Percentiles rank a stretch among this genome's conserved stretches.
Conservation (phyloP, 2,888 invertebrate species). For the Dendrolimus pini region DNA sequence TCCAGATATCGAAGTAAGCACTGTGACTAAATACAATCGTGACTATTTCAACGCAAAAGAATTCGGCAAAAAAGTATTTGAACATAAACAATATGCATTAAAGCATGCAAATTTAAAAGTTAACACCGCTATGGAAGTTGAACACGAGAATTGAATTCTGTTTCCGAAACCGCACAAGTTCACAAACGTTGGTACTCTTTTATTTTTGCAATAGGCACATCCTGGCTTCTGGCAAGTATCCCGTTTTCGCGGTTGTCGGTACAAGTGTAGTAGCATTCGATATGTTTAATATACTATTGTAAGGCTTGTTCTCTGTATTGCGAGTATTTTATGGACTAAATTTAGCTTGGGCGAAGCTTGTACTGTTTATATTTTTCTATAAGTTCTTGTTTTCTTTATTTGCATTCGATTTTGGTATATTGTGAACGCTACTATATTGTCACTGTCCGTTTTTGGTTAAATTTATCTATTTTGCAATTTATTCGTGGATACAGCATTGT, state of each 20-base stretch:
- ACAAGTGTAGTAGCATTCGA: not conserved
- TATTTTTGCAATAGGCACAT: not conserved
- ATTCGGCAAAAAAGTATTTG: not conserved
- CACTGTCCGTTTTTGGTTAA: too few species aligned
- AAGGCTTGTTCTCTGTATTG: too few species aligned
- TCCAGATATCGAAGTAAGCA: too few species aligned
- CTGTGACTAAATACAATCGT: not conserved
- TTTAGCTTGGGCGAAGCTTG: too few species aligned
- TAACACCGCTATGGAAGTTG: not conserved
- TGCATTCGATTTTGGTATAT: too few species aligned
- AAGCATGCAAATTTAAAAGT: not conserved
- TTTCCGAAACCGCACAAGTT: not conserved
- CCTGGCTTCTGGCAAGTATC: not conserved
- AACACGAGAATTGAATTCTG: not conserved
- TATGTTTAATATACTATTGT: not conserved
- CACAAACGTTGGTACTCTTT: not conserved
- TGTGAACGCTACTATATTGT: too few species aligned
- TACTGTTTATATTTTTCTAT: too few species aligned
- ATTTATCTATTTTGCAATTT: too few species aligned
- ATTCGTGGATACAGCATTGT: too few species aligned
- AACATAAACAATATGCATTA: not conserved
- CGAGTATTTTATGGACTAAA: too few species aligned
- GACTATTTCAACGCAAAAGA: not conserved
- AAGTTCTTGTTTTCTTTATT: too few species aligned
- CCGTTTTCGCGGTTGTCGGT: not conserved